Evolutionary conservation across 2,797 vertebrate species (phyloP).

Genomic region (Myoxocephalus aenaeus): DNA sequence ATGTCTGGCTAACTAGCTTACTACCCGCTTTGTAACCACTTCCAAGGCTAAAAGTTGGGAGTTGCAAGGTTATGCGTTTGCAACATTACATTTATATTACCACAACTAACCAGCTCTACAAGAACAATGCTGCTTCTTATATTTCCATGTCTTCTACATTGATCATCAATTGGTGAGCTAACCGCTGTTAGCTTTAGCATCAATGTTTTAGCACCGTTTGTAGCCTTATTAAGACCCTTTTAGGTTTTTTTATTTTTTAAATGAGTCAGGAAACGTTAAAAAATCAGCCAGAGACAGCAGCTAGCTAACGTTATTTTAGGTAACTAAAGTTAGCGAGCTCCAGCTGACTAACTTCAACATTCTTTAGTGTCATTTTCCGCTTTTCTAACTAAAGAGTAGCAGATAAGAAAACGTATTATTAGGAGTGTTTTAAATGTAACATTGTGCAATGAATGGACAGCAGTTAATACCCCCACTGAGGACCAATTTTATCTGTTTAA

Average conservation of each 20-base stretch:
- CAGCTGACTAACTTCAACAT: neutral
- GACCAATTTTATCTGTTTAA: neutral
- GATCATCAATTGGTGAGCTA: neutral
- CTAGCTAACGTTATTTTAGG: neutral
- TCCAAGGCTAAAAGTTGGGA: neutral
- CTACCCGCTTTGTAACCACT: neutral
- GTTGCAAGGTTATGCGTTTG: neutral
- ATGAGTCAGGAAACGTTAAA: too few species aligned
- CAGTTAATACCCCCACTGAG: neutral
- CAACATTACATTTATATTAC: neutral
- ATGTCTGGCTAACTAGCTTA: neutral
- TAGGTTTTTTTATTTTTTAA: too few species aligned
- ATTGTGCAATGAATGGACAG: neutral
- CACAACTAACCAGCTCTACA: neutral
- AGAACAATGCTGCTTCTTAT: neutral
- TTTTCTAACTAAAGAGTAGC: neutral
- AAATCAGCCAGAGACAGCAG: neutral
- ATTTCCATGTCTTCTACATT: neutral
- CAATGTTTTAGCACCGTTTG: slow-evolving; percentile 3
- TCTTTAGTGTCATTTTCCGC: neutral
- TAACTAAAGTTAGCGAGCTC: neutral
- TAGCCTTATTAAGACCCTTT: neutral
- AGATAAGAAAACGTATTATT: neutral
- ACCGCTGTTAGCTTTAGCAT: neutral
- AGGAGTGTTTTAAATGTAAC: neutral